Conservation (phyloP, 2,888 invertebrate genomes). For the Lasioglossum villosulum region DNA sequence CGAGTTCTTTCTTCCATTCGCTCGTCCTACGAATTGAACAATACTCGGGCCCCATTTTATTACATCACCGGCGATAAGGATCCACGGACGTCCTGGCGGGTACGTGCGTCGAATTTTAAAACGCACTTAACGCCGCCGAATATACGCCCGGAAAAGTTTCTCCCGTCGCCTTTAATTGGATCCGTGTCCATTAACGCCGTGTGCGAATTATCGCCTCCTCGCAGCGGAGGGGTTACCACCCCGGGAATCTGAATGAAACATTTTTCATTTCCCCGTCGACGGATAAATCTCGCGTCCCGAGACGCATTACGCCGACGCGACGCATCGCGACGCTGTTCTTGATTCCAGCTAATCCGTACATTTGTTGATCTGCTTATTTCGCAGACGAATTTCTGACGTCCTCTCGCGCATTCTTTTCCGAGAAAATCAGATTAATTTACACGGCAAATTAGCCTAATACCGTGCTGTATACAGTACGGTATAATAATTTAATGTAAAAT, state of each 20-base stretch:
- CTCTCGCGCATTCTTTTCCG: not conserved
- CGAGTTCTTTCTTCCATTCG: not conserved
- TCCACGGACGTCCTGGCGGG: conserved; percentile 2
- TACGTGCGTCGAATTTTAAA: conserved; percentile 56
- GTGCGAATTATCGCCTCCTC: conserved; percentile 36
- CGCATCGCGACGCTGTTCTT: not conserved
- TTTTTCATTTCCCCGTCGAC: conserved; percentile 9
- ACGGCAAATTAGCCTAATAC: no score
- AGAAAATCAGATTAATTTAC: no score
- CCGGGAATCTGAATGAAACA: conserved; percentile 26
- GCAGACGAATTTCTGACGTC: not conserved
- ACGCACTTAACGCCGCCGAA: conserved; percentile 37
- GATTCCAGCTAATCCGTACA: not conserved
- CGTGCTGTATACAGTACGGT: no score
- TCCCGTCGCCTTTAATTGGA: conserved; percentile 53
- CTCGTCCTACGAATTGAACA: conserved; percentile 38
- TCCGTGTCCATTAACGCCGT: conserved; percentile 48
- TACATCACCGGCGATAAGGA: conserved; percentile 38
- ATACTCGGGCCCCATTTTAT: conserved; percentile 39
- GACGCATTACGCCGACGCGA: not conserved
- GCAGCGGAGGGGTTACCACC: not conserved
- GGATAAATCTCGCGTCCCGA: conserved; percentile 21
- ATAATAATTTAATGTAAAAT: no score
- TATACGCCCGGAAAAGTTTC: conserved; percentile 32
- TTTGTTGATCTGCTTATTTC: not conserved